A percentile compares a stretch with the other conserved stretches of the same genome.
Conservation (phyloP, 2,888 invertebrate genomes). For the Pandemis cinnamomeana region DNA sequence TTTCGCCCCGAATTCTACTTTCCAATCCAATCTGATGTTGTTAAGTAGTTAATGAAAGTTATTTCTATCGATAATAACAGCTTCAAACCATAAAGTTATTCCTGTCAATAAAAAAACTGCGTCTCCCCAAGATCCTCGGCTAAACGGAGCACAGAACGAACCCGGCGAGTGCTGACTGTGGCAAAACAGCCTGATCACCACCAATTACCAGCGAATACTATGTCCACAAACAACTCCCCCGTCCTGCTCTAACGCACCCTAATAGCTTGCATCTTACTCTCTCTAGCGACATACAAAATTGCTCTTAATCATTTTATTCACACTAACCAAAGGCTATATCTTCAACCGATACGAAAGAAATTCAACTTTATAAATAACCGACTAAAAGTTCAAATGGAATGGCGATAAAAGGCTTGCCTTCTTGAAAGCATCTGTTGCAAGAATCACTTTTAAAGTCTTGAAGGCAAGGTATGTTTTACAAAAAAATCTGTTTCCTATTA, state of each 20-base stretch:
- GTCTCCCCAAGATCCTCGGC: conserved; percentile 8
- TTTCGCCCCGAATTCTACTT: too few species aligned
- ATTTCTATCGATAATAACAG: too few species aligned
- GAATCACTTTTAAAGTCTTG: background rate
- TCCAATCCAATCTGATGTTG: too few species aligned
- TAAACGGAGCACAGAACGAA: conserved; percentile 72
- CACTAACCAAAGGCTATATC: conserved; percentile 45
- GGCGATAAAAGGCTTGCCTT: background rate
- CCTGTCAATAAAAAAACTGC: too few species aligned
- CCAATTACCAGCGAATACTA: conserved; percentile 79
- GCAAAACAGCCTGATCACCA: conserved; percentile 81
- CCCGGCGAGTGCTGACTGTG: conserved; percentile 77
- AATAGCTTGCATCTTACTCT: conserved; percentile 50
- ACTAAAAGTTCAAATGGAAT: background rate
- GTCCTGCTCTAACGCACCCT: conserved; percentile 49
- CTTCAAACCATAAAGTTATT: too few species aligned
- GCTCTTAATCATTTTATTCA: conserved; percentile 63
- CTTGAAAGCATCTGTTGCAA: background rate
- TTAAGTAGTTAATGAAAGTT: too few species aligned
- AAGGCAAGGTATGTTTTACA: conserved; percentile 1
- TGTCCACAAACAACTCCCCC: conserved; percentile 65
- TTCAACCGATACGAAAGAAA: background rate
- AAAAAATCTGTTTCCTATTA: conserved; percentile 35
- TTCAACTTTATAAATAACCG: background rate
- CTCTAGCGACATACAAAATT: conserved; percentile 60